Evolutionary conservation across 2,888 invertebrate genomes (phyloP).

Genomic region (Agrotis ipsilon): DNA sequence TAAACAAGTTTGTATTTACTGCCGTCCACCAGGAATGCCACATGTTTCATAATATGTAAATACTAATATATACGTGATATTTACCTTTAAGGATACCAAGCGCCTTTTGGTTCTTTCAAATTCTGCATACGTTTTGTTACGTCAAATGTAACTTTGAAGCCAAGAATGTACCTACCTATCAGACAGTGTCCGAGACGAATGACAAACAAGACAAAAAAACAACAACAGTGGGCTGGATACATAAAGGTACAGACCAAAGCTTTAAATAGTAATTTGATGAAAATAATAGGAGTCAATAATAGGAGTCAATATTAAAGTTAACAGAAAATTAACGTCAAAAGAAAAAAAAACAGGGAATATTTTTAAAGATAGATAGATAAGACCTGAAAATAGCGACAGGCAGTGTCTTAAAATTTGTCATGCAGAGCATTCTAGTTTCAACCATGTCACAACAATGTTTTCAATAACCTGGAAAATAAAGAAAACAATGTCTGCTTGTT

Average conservation of each 20-base stretch:
- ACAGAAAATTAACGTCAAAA: too few species aligned
- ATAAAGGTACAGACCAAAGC: not conserved
- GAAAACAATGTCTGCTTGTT: not conserved
- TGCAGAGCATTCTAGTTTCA: too few species aligned
- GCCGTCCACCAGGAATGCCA: slow-evolving; percentile 31
- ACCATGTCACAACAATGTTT: not conserved
- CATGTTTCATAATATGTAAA: slow-evolving; percentile 40
- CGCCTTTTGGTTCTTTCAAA: slow-evolving; percentile 17
- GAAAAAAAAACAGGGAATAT: too few species aligned
- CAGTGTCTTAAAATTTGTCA: too few species aligned
- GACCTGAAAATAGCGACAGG: too few species aligned
- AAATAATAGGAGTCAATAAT: too few species aligned
- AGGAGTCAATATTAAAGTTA: too few species aligned
- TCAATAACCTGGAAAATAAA: not conserved
- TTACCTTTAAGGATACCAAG: slow-evolving; percentile 2
- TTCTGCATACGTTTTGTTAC: slow-evolving; percentile 17
- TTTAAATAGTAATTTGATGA: too few species aligned
- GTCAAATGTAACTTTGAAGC: not conserved
- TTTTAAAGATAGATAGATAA: too few species aligned
- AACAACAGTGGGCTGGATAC: not conserved
- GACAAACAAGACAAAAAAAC: not conserved
- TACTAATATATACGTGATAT: slow-evolving; percentile 10
- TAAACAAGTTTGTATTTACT: slow-evolving; percentile 49
- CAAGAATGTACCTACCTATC: slow-evolving; percentile 21
- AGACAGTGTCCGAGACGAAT: slow-evolving; percentile 3